Base-by-base conservation (phyloP, 2,797 vertebrate genomes). In the Onychomys leucogaster region DNA sequence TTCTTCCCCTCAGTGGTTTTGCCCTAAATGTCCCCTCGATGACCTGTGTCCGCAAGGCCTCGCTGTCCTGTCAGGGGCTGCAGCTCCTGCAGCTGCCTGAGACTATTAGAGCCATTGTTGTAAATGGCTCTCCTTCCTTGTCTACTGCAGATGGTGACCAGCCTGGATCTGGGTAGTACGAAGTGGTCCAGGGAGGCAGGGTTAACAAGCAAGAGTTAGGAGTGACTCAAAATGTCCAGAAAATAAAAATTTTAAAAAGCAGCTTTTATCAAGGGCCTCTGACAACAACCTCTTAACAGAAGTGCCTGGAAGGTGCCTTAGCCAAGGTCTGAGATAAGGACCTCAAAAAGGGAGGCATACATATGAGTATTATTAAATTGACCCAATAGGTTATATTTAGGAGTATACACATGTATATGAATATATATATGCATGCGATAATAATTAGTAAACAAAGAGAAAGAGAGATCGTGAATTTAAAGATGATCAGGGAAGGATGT, bases 111-210 rank as follows among this genome's bases (percentile, higher is more conserved):
- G 19, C 34, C 67, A 84, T 85, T 52, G 46, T 21, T 65, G 6
- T 52, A 65, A 91, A 86, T 4, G 86, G 75, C 12, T 65, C 29
- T 83, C 88, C 65, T 59, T 65, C 71, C 81, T 85, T 75, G 67
- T 89, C 57, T 82, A n/a, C 75, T 80, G 82, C 57, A 93, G 84
- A 91, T n/a, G n/a, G 17, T 41, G 17, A 34, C 75, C 52, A 96
- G 84, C 52, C 41, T 43, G 16, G 61, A 90, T 71, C 37, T 89
- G 32, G n/a, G n/a, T n/a, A n/a, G n/a, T n/a, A n/a, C n/a, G n/a
- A n/a, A n/a, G n/a, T n/a, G n/a, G 65, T 16, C 17, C 41, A 57
- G 9, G 37, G 25, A 9, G 5, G n/a, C n/a, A 69, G 21, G 21
- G 11, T 55, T 61, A n/a, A 49, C 10, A 11, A 21, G 32, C 11